Evolutionary conservation across 1,140 invertebrate genomes (phyloP), one percentile per base, ranked within the genome.

Genomic region (Ephestia elutella): DNA sequence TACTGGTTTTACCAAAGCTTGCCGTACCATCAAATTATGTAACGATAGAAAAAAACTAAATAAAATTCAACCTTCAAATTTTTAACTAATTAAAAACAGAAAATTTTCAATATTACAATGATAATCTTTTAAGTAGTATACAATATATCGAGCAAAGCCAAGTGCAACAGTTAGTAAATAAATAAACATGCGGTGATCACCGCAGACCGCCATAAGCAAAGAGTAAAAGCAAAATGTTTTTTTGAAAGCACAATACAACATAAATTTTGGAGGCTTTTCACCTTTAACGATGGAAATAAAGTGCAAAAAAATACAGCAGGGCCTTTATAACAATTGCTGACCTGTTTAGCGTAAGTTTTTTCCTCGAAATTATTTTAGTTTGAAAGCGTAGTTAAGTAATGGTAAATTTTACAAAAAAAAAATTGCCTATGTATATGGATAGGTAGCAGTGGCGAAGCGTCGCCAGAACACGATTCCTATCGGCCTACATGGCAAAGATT

Each of bases 161-260:
- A 54, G 28, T 54, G 28, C 51, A 44, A 54, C 69, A 69, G 80
- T 71, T 75, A 80, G 70, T 77, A 70, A 75, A 80, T 80, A 83
- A 80, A 81, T 79, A 82, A 82, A 82, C 80, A 82, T 71, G 73
- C 77, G 74, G 73, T 80, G 77, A 81, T 82, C 81, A 80, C 71
- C 54, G 71, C 59, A 59, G 81, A 82, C 82, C 82, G 82, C 82
- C 82, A 63, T 11, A 74, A 73, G 69, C 71, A 80, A 85, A 82
- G 79, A 82, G 72, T 65, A 49, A 56, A 72, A 78, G 71, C 68
- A 64, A 66, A 70, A n/a, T n/a, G n/a, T n/a, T n/a, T n/a, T 65
- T 72, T 70, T 74, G 68, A 77, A 78, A 78, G 71, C 70, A 69
- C 73, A 78, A n/a, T n/a, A 85, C 82, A 85, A 82, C 82, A n/a